Evolutionary conservation across 1,140 invertebrate species (phyloP).

Genomic region (Drosophila serrata): DNA sequence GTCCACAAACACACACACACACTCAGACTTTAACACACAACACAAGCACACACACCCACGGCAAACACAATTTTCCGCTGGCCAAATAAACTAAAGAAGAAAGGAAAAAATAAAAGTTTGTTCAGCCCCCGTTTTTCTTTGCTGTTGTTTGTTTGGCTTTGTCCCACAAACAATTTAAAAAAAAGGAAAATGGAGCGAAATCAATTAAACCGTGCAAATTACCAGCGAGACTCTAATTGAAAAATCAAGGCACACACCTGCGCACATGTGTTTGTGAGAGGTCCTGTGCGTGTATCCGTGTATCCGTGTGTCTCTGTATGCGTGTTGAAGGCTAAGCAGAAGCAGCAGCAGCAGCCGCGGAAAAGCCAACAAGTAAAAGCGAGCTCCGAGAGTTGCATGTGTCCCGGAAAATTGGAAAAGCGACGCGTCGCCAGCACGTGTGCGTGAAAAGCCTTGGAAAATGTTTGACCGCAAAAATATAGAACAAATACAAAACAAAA

Average conservation of each 20-base stretch:
- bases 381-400: slow-evolving; percentile 28
- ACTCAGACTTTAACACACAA: slow-evolving; percentile 20
- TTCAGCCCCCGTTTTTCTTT: slow-evolving; percentile 27
- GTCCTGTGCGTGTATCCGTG: slow-evolving; percentile 33
- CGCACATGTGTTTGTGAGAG: slow-evolving; percentile 71
- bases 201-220: slow-evolving; percentile 59
- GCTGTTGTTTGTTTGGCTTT: slow-evolving; percentile 13
- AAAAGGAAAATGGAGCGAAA: slow-evolving; percentile 39
- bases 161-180: slow-evolving; percentile 5
- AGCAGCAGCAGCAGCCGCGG: slow-evolving; percentile 42
- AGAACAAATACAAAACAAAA: slow-evolving; percentile 8
- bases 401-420: slow-evolving; percentile 33
- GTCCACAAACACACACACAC: slow-evolving; percentile 24
- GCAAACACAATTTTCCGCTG: slow-evolving; percentile 77
- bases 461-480: slow-evolving; percentile 5
- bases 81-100: slow-evolving; percentile 34
- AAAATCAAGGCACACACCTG: slow-evolving; percentile 80
- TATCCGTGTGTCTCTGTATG: slow-evolving; percentile 46
- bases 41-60: slow-evolving; percentile 35
- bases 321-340: slow-evolving; percentile 73
- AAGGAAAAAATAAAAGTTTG: slow-evolving; percentile 42
- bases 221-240: slow-evolving; percentile 45
- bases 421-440: slow-evolving; percentile 46
- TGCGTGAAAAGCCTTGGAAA: slow-evolving; percentile 35
- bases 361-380: slow-evolving; percentile 79